These are phyloP conservation scores for Coturnix japonica DNA, from an alignment of 2,113 vertebrate species.

Conservation along the genomic window DNA sequence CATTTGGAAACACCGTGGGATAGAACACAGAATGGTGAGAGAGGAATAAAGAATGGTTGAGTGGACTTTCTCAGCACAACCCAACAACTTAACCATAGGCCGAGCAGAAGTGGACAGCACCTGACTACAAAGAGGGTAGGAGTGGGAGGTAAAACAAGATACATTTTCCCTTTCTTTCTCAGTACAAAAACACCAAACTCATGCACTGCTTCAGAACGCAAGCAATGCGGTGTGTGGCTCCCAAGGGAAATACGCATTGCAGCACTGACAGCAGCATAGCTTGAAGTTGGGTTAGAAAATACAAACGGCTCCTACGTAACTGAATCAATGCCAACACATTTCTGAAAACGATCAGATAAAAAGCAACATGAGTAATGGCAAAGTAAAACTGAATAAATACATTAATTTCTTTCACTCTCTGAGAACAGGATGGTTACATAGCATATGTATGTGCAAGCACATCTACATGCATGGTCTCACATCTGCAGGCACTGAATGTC, in stretches of 20 bases:
- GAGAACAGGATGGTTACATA: not conserved
- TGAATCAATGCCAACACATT: not conserved
- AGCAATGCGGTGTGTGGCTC: not conserved
- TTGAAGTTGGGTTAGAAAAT: not conserved
- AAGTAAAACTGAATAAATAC: not conserved
- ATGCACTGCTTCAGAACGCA: not conserved
- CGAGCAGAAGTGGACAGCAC: not conserved
- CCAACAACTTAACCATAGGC: not conserved
- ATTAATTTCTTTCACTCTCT: not conserved
- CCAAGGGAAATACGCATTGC: not conserved
- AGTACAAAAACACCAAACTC: not conserved
- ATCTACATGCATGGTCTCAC: not conserved
- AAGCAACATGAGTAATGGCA: not conserved
- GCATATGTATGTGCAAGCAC: fast-evolving
- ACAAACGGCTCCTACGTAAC: not conserved
- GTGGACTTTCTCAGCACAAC: not conserved
- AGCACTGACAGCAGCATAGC: not conserved
- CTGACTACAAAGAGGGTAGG: not conserved
- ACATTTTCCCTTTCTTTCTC: not conserved
- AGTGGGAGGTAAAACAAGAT: not conserved
- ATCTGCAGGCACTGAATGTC: not conserved
- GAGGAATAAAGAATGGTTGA: not conserved
- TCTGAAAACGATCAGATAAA: not conserved
- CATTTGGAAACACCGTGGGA: not conserved
- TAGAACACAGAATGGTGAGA: not conserved